These are phyloP conservation scores for Hypena proboscidalis DNA, from an alignment of 2,888 invertebrate genomes.

Conservation along the genomic window DNA sequence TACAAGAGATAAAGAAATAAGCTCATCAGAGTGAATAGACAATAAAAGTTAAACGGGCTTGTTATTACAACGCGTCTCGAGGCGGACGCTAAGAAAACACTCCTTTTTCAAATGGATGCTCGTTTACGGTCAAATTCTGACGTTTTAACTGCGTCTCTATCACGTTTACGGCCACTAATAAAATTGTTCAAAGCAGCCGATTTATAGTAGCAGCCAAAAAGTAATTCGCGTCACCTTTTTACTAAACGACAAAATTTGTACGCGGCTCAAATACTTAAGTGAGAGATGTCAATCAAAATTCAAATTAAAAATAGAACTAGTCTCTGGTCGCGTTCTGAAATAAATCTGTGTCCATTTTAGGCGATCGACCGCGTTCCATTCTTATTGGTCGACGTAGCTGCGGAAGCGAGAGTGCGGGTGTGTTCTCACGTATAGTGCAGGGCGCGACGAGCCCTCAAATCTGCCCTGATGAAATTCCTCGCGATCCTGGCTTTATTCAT, in stretches of 20 bases:
- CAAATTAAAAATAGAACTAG: slow-evolving; percentile 54
- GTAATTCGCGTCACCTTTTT: slow-evolving; percentile 55
- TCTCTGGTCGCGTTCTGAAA: slow-evolving; percentile 51
- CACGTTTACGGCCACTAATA: slow-evolving; percentile 77
- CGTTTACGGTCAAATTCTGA: slow-evolving; percentile 80
- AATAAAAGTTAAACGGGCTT: slow-evolving; percentile 70
- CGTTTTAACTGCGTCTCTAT: slow-evolving; percentile 78
- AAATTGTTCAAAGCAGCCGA: slow-evolving; percentile 77
- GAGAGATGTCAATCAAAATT: slow-evolving; percentile 66
- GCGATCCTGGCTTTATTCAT: slow-evolving; percentile 78
- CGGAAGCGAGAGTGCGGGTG: slow-evolving; percentile 37
- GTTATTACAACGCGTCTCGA: slow-evolving; percentile 67
- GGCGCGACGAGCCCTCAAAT: slow-evolving; percentile 72
- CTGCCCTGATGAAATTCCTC: slow-evolving; percentile 79
- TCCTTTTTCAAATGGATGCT: slow-evolving; percentile 75
- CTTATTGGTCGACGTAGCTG: slow-evolving; percentile 57
- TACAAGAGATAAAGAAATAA: slow-evolving; percentile 72
- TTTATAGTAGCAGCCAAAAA: slow-evolving; percentile 66
- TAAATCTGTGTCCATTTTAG: slow-evolving; percentile 53
- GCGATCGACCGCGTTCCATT: slow-evolving; percentile 57
- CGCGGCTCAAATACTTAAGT: slow-evolving; percentile 50
- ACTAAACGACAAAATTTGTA: slow-evolving; percentile 42
- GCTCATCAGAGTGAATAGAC: slow-evolving; percentile 79
- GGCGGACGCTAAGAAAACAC: slow-evolving; percentile 77
- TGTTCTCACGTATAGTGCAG: slow-evolving; percentile 70